Conservation (phyloP, 2,888 invertebrate genomes). For the Leptopilina drosophilae region DNA sequence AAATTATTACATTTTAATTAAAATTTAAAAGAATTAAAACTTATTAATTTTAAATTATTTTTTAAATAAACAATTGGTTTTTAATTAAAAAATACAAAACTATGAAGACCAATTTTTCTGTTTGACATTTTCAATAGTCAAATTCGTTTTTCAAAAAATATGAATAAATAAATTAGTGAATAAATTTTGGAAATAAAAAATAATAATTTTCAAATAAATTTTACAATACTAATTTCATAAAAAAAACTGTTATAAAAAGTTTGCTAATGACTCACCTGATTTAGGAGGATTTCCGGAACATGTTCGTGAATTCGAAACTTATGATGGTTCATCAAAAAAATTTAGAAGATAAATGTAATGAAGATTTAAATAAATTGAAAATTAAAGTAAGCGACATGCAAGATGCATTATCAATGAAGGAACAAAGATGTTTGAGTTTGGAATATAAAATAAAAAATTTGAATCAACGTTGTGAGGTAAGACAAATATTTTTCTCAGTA, state of each 20-base stretch:
- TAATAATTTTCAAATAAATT: constrained; percentile 4
- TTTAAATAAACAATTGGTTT: no score
- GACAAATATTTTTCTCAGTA: constrained; percentile 16
- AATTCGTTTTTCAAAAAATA: no score
- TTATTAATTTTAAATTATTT: no score
- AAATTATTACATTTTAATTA: no score
- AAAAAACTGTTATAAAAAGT: not conserved
- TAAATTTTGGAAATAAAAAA: not conserved
- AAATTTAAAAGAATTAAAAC: no score
- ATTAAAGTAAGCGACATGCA: constrained; percentile 90
- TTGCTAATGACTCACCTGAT: not conserved
- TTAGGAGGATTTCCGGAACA: constrained; percentile 89
- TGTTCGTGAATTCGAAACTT: constrained; percentile 90
- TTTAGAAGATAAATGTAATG: constrained; percentile 86
- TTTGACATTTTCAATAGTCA: no score
- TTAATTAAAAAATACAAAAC: no score
- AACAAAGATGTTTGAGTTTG: constrained; percentile 86
- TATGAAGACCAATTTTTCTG: no score
- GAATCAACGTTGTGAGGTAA: constrained; percentile 89
- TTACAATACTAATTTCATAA: not conserved
- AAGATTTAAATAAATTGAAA: constrained; percentile 88
- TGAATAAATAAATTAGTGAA: no score
- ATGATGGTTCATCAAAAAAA: constrained; percentile 89
- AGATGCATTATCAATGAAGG: constrained; percentile 88
- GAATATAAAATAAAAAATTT: constrained; percentile 90